A percentile compares a stretch with the other conserved stretches of the same genome.
Evolutionary conservation across 1,140 invertebrate species (phyloP).

Genomic region (Cephus cinctus): DNA sequence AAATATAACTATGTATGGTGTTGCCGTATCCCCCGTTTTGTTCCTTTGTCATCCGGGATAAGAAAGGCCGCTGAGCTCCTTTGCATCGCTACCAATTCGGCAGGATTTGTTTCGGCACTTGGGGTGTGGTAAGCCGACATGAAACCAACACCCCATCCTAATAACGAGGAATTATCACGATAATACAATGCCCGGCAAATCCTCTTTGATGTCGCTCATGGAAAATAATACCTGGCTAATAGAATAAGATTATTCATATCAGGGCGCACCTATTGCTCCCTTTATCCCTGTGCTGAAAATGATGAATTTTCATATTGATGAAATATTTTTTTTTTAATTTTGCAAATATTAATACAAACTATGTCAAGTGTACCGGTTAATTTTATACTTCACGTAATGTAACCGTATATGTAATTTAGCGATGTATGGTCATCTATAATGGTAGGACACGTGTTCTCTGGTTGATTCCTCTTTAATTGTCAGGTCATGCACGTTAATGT

Average conservation of each 20-base stretch:
- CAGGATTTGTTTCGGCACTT: slow-evolving; percentile 54
- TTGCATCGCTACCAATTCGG: slow-evolving; percentile 53
- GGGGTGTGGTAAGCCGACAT: slow-evolving; percentile 55
- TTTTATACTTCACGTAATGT: slow-evolving; percentile 4
- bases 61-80: slow-evolving; percentile 28
- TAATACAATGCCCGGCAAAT: slow-evolving; percentile 51
- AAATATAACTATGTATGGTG: too few species aligned
- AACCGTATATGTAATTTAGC: slow-evolving; percentile 4
- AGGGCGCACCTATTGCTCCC: too few species aligned
- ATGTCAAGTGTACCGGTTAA: too few species aligned
- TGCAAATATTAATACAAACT: too few species aligned
- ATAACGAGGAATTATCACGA: slow-evolving; percentile 57
- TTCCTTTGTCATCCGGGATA: slow-evolving; percentile 2
- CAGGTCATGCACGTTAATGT: slow-evolving; percentile 28
- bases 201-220: slow-evolving; percentile 53
- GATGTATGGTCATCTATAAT: slow-evolving; percentile 11
- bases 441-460: not conserved
- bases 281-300: too few species aligned
- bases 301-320: too few species aligned
- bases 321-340: too few species aligned
- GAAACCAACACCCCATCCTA: slow-evolving; percentile 45
- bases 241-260: slow-evolving; percentile 51
- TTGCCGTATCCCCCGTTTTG: too few species aligned
- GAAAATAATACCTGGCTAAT: slow-evolving; percentile 53
- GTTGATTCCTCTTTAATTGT: slow-evolving; percentile 19